phyloP scores from a whole-genome alignment of 2,113 vertebrate species.

The Halcyon senegalensis region DNA sequence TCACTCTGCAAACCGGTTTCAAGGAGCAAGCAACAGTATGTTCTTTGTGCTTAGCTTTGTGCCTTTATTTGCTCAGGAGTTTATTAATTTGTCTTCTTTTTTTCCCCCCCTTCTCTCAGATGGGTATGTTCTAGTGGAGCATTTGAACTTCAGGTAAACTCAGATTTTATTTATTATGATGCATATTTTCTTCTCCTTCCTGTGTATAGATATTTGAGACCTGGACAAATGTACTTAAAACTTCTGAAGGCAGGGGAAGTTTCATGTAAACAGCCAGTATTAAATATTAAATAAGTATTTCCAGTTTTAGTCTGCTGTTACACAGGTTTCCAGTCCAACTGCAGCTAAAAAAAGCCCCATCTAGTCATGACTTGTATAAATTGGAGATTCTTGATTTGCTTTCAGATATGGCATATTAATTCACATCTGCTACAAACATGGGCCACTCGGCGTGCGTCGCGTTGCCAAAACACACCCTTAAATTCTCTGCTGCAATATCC shows the following conservation, averaged over 20 bases:
- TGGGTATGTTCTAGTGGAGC: constrained; percentile 75
- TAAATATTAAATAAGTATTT: constrained; percentile 15
- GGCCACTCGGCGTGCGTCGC: background rate
- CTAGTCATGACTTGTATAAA: constrained; percentile 8
- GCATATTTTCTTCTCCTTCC: background rate
- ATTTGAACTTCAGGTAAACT: constrained; percentile 79
- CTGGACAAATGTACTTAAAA: background rate
- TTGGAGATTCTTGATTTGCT: constrained; percentile 14
- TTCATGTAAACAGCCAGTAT: background rate
- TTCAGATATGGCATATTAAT: constrained; percentile 11
- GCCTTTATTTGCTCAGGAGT: background rate
- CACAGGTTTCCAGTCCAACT: background rate
- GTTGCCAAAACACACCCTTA: constrained; percentile 25
- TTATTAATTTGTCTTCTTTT: background rate
- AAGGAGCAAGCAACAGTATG: background rate
- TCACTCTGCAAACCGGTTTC: background rate
- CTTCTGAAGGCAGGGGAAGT: background rate
- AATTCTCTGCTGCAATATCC: background rate
- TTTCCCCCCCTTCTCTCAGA: constrained; percentile 46
- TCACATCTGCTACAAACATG: constrained; percentile 23
- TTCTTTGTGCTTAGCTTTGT: background rate
- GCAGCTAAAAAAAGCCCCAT: background rate
- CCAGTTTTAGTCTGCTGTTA: background rate
- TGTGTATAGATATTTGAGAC: background rate
- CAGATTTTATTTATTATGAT: background rate